Evolutionary conservation across 1,140 invertebrate genomes (phyloP).

Genomic region (Trachymyrmex cornetzi): DNA sequence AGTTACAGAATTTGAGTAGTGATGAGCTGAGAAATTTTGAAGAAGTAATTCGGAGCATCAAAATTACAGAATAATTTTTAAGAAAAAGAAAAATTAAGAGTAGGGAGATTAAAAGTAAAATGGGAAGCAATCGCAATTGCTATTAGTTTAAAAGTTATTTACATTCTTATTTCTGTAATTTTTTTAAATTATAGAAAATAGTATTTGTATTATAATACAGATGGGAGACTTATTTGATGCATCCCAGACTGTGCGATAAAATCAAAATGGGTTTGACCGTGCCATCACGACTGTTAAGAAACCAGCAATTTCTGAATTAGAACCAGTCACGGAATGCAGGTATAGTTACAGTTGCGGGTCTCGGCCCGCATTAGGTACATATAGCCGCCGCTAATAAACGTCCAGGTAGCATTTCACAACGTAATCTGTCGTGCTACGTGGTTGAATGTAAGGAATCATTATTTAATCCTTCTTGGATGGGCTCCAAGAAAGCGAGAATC

Average conservation of each 20-base stretch:
- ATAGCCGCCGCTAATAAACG: conserved; percentile 27
- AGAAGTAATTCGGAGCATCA: not conserved
- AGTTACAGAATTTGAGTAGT: not conserved
- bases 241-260: not conserved
- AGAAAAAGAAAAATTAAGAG: not conserved
- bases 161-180: not conserved
- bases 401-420: conserved; percentile 11
- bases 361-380: not conserved
- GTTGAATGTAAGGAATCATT: conserved; percentile 8
- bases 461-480: conserved; percentile 7
- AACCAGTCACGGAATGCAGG: conserved; percentile 80
- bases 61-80: not conserved
- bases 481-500: conserved; percentile 8
- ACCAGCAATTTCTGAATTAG: conserved; percentile 84
- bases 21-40: not conserved
- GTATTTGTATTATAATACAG: not conserved
- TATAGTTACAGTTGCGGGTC: conserved; percentile 75
- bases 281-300: conserved; percentile 78
- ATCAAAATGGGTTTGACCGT: conserved; percentile 73
- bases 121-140: not conserved
- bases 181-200: not conserved
- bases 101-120: not conserved
- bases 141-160: conserved; percentile 1
- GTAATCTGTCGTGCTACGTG: conserved; percentile 21
- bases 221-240: not conserved